A percentile compares a stretch with the other conserved stretches of the same genome.
Conservation (phyloP, 92 coral and sea anemone genomes). For the Ricordea florida region DNA sequence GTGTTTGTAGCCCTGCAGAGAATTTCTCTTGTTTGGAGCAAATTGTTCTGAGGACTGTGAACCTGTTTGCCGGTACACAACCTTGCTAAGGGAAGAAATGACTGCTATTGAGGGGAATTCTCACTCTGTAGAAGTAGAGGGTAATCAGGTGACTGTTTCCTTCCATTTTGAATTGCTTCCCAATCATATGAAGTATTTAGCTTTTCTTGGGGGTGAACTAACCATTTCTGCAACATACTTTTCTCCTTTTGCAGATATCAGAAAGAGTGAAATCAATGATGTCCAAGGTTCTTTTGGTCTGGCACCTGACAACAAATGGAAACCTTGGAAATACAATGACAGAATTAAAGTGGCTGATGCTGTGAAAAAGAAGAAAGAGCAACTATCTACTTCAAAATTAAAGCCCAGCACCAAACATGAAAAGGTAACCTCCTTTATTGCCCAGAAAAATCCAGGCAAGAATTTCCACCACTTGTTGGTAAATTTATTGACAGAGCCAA, state of each 20-base stretch:
- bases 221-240: conserved; percentile 61
- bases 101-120: conserved; percentile 31
- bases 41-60: conserved; percentile 69
- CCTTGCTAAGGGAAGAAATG: conserved; percentile 46
- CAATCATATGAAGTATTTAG: conserved; percentile 64
- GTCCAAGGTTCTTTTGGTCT: conserved; percentile 32
- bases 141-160: conserved; percentile 17
- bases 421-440: conserved; percentile 42
- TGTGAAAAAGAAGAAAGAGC: conserved; percentile 23
- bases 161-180: conserved; percentile 62
- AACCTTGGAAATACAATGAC: conserved; percentile 48
- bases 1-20: conserved; percentile 23
- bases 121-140: conserved; percentile 39
- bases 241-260: conserved; percentile 79
- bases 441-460: conserved; percentile 48
- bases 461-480: conserved; percentile 43
- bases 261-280: conserved; percentile 7
- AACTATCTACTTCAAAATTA: background rate
- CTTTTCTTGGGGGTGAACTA: conserved; percentile 68
- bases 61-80: conserved; percentile 48
- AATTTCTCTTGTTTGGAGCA: conserved; percentile 30
- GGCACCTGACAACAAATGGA: conserved; percentile 25
- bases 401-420: conserved; percentile 21
- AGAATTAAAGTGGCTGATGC: conserved; percentile 52
- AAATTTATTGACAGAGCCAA: conserved; percentile 36